Base-by-base conservation (phyloP, 1,140 invertebrate genomes). In the Drosophila sechellia region DNA sequence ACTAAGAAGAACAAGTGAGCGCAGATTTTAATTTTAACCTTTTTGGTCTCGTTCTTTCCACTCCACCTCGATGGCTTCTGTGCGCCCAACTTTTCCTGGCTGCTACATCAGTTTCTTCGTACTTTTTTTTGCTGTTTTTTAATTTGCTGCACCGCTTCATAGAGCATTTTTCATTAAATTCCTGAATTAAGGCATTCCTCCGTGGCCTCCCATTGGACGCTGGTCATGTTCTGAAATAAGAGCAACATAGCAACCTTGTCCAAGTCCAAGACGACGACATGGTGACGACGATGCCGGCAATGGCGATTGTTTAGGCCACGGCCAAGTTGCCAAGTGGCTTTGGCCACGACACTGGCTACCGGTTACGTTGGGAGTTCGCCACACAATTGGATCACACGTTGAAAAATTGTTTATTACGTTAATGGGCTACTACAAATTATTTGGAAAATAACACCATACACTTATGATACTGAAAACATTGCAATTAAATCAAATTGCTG, bases 81-180 rank as follows among this genome's bases (percentile, higher is more conserved):
- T 77, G 80, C 72, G 53, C 70, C 35, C 68, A 68, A 66, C 64
- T 81, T 85, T 77, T 78, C 74, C 76, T 40, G 12, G 43, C 46
- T 53, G 5, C 6, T 45, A 17, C 35, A n/a, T 31, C 22, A n/a
- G 46, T 52, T 45, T 10, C 8, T 25, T 45, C 15, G 8, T 25
- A 40, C 12, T 52, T 27, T 40, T 40, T 66, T 57, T 34, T 46
- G 55, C 39, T 59, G 64, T 80, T 75, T 85, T 85, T 87, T 86
- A 87, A 87, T 85, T 86, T 84, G 76, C 79, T 71, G 66, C 76
- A 79, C 50, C 79, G 84, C 84, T 87, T 87, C 84, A 89, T 87
- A 89, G 84, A 87, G 84, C 84, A 87, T 87, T 87, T 87, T 87
- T 87, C 84, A 87, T 87, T 87, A 87, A 87, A 87, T 87, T 87